These are phyloP conservation scores for Calephelis nemesis DNA, from an alignment of 1,140 invertebrate genomes.

Conservation along the genomic window DNA sequence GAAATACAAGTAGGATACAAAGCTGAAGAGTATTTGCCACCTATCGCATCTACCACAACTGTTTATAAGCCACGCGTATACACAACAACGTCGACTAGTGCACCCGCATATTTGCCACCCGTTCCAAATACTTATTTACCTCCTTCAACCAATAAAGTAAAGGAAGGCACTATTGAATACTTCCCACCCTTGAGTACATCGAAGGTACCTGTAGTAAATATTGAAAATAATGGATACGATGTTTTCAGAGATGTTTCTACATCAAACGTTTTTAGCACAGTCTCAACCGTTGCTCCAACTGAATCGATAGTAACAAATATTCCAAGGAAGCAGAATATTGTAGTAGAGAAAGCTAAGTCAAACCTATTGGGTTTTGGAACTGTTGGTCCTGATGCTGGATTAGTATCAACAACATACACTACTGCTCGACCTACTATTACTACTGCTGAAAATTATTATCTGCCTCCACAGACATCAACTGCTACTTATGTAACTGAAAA, in stretches of 20 bases:
- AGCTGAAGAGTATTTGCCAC: slow-evolving; percentile 65
- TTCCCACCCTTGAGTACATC: slow-evolving; percentile 28
- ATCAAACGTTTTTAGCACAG: slow-evolving; percentile 34
- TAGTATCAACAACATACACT: slow-evolving; percentile 59
- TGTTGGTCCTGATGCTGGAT: slow-evolving; percentile 70
- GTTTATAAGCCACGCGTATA: slow-evolving; percentile 15
- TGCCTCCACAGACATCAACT: slow-evolving; percentile 34
- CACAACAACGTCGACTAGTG: slow-evolving; percentile 32
- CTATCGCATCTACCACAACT: slow-evolving; percentile 29
- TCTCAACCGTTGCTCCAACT: slow-evolving; percentile 29
- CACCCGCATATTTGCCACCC: slow-evolving; percentile 65
- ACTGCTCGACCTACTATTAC: slow-evolving; percentile 45
- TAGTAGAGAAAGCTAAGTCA: slow-evolving; percentile 65
- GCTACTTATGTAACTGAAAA: slow-evolving; percentile 38
- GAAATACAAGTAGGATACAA: slow-evolving; percentile 63
- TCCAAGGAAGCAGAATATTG: slow-evolving; percentile 62
- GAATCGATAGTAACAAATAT: slow-evolving; percentile 42
- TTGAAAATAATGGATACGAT: slow-evolving; percentile 18
- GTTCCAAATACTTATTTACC: slow-evolving; percentile 32
- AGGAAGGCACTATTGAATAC: slow-evolving; percentile 28
- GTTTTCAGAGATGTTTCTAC: slow-evolving; percentile 25
- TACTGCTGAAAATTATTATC: slow-evolving; percentile 37
- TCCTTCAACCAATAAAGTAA: slow-evolving; percentile 23
- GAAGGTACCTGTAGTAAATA: slow-evolving; percentile 21
- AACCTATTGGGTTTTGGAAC: slow-evolving; percentile 72